These are phyloP conservation scores for Apolygus lucorum DNA, from an alignment of 1,140 invertebrate genomes.

Conservation along the genomic window DNA sequence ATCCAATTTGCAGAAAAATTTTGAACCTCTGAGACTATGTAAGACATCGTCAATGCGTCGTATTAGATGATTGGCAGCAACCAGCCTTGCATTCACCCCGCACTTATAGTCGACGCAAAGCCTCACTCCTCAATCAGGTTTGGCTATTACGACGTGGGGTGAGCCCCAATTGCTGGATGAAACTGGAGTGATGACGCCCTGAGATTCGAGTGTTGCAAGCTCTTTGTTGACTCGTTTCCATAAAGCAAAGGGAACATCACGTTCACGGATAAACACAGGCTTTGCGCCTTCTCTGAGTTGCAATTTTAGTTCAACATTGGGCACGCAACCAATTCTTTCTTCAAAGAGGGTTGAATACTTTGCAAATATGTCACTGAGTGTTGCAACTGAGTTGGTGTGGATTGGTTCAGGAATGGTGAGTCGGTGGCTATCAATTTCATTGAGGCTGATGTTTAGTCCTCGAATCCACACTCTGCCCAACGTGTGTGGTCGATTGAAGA, in stretches of 20 bases:
- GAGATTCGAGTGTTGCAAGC: too few relatives aligned
- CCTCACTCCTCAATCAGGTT: conserved; percentile 36
- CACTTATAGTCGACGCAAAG: conserved; percentile 43
- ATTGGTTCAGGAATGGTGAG: too few relatives aligned
- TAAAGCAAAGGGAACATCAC: conserved; percentile 26
- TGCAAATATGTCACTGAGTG: neutral
- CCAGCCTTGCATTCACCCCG: conserved; percentile 29
- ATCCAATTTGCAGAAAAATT: too few relatives aligned
- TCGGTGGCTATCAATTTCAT: too few relatives aligned
- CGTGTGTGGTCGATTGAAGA: neutral
- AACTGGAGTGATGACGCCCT: too few relatives aligned
- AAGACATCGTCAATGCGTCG: too few relatives aligned
- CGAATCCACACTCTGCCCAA: neutral
- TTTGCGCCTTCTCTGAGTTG: too few relatives aligned
- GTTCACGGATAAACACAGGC: too few relatives aligned
- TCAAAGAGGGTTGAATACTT: neutral
- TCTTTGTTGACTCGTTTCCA: conserved; percentile 25
- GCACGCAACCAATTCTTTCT: too few relatives aligned
- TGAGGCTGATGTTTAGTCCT: too few relatives aligned
- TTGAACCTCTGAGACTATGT: too few relatives aligned
- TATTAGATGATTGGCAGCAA: conserved; percentile 3
- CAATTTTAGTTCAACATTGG: neutral
- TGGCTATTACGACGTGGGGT: conserved; percentile 39
- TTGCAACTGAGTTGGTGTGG: neutral
- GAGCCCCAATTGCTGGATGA: conserved; percentile 37